Evolutionary conservation across 2,888 invertebrate species (phyloP).

Genomic region (Scaptomyza flava): DNA sequence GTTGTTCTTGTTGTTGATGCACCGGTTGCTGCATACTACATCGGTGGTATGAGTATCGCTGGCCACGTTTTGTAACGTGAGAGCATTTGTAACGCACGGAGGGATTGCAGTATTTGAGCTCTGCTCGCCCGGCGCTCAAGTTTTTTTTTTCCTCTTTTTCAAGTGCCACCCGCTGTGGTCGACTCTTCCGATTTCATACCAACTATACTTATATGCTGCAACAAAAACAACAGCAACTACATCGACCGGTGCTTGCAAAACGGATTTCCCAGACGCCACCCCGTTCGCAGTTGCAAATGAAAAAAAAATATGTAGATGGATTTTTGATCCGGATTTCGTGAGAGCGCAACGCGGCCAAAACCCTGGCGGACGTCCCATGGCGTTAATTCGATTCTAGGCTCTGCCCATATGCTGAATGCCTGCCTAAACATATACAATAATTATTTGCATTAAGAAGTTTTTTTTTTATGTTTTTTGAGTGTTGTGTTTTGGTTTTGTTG

Average conservation of each 20-base stretch:
- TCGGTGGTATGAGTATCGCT: slow-evolving; percentile 14
- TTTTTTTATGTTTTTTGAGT: slow-evolving; percentile 8
- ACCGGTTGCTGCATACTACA: slow-evolving; percentile 12
- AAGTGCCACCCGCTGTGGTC: slow-evolving; percentile 73
- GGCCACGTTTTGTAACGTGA: slow-evolving; percentile 73
- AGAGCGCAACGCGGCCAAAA: slow-evolving; percentile 47
- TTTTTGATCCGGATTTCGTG: slow-evolving; percentile 57
- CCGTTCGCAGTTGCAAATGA: slow-evolving; percentile 43
- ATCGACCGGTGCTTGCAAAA: slow-evolving; percentile 33
- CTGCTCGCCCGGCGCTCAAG: slow-evolving; percentile 42
- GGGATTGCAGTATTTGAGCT: slow-evolving; percentile 40
- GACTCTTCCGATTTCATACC: slow-evolving; percentile 76
- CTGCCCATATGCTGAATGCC: slow-evolving; percentile 31
- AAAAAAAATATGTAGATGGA: slow-evolving; percentile 22
- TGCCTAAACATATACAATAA: slow-evolving; percentile 74
- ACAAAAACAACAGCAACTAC: slow-evolving; percentile 32
- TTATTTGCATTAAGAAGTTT: slow-evolving; percentile 65
- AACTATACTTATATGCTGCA: slow-evolving; percentile 34
- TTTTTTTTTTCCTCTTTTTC: slow-evolving; percentile 28
- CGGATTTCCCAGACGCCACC: slow-evolving; percentile 74
- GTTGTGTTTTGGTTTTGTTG: slow-evolving; percentile 57
- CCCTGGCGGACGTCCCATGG: slow-evolving; percentile 57
- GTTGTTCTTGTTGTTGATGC: slow-evolving; percentile 19
- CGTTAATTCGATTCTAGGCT: slow-evolving; percentile 73
- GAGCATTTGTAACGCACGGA: slow-evolving; percentile 69